Percentiles rank a stretch among this genome's conserved stretches.
Conservation (phyloP, 2,113 vertebrate genomes). For the Rafetus swinhoei region DNA sequence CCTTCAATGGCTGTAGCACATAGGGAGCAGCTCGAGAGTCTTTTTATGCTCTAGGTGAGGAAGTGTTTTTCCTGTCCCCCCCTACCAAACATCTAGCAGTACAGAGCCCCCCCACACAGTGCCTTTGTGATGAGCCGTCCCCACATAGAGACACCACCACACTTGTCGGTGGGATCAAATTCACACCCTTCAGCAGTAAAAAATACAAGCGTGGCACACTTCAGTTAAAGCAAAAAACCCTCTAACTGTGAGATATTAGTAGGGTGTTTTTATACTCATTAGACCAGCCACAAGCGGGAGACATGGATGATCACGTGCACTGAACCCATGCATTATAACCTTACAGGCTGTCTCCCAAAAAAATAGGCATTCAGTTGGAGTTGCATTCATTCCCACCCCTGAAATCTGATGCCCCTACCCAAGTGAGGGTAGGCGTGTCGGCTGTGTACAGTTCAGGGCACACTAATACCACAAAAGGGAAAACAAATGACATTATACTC, state of each 20-base stretch:
- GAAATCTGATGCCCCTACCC: background rate
- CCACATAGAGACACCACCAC: too few relatives aligned
- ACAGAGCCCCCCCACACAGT: background rate
- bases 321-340: too few relatives aligned
- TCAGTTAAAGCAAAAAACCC: too few relatives aligned
- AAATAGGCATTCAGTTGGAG: background rate
- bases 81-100: background rate
- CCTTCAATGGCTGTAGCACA: background rate
- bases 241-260: too few relatives aligned
- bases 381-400: background rate
- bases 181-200: too few relatives aligned
- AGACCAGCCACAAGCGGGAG: too few relatives aligned
- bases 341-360: too few relatives aligned
- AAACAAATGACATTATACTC: background rate
- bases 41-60: background rate
- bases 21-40: background rate
- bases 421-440: background rate
- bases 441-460: background rate
- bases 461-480: background rate
- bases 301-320: too few relatives aligned
- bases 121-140: background rate
- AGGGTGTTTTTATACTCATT: too few relatives aligned
- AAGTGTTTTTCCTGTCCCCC: background rate
- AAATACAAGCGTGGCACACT: too few relatives aligned
- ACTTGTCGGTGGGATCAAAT: too few relatives aligned